Evolutionary conservation across 2,113 vertebrate species (phyloP).

Genomic region (Meriones unguiculatus): DNA sequence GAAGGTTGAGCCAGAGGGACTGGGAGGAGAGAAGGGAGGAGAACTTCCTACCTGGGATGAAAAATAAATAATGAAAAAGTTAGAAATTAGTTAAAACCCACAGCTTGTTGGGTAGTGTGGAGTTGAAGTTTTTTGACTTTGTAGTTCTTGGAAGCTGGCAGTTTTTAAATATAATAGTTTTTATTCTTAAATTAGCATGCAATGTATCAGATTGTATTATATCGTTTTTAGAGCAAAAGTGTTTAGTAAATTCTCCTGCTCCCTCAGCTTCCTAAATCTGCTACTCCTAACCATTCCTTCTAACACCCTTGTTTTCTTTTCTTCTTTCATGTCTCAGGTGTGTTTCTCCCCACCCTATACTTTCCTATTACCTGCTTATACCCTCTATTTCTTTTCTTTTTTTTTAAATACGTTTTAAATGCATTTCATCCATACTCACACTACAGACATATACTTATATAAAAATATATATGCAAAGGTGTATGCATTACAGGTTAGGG

Average conservation of each 20-base stretch:
- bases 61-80: background rate
- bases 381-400: background rate
- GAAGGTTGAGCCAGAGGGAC: too few relatives aligned
- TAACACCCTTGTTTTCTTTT: background rate
- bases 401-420: background rate
- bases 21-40: too few relatives aligned
- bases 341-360: too few relatives aligned
- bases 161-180: background rate
- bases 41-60: too few relatives aligned
- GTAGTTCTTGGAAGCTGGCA: background rate
- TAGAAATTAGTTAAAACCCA: conserved; percentile 53
- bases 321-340: background rate
- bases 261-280: background rate
- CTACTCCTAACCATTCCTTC: background rate
- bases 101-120: background rate
- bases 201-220: background rate
- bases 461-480: background rate
- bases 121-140: background rate
- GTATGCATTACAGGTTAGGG: background rate
- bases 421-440: background rate
- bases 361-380: background rate
- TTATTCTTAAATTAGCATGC: background rate
- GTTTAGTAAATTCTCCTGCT: background rate
- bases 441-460: background rate
- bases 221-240: background rate